Percentiles rank a stretch among this genome's conserved stretches.
Conservation (phyloP, 2,888 invertebrate genomes). For the Tipula confusa region DNA sequence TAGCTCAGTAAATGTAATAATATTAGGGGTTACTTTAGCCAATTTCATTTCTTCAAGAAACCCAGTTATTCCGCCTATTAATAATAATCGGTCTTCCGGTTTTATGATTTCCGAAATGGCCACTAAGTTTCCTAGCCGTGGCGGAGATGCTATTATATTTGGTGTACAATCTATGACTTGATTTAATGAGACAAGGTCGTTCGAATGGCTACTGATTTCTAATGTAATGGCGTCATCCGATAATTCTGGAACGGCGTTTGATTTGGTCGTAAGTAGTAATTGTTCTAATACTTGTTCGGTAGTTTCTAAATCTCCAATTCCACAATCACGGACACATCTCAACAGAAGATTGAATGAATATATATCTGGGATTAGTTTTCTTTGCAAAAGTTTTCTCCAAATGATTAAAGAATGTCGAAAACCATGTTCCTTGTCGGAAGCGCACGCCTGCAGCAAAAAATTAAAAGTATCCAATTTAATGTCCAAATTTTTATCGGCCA, state of each 20-base stretch:
- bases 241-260: neutral
- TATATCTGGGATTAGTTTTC: constrained; percentile 62
- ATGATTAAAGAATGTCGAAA: constrained; percentile 75
- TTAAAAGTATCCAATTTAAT: constrained; percentile 67
- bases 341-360: constrained; percentile 78
- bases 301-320: constrained; percentile 62
- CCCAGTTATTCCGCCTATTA: constrained; percentile 76
- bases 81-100: constrained; percentile 63
- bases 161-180: constrained; percentile 51
- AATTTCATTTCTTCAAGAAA: constrained; percentile 69
- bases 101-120: constrained; percentile 56
- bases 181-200: constrained; percentile 31
- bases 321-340: constrained; percentile 74
- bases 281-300: constrained; percentile 54
- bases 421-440: constrained; percentile 72
- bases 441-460: constrained; percentile 79
- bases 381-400: constrained; percentile 76
- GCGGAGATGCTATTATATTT: constrained; percentile 59
- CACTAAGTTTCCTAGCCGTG: constrained; percentile 60
- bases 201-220: neutral
- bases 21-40: constrained; percentile 64
- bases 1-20: constrained; percentile 74
- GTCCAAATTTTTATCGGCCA: constrained; percentile 60
- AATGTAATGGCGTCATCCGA: neutral
- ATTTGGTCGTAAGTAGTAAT: constrained; percentile 37